These are phyloP conservation scores for Drosophila ezoana DNA, from an alignment of 2,888 invertebrate genomes.

Conservation along the genomic window DNA sequence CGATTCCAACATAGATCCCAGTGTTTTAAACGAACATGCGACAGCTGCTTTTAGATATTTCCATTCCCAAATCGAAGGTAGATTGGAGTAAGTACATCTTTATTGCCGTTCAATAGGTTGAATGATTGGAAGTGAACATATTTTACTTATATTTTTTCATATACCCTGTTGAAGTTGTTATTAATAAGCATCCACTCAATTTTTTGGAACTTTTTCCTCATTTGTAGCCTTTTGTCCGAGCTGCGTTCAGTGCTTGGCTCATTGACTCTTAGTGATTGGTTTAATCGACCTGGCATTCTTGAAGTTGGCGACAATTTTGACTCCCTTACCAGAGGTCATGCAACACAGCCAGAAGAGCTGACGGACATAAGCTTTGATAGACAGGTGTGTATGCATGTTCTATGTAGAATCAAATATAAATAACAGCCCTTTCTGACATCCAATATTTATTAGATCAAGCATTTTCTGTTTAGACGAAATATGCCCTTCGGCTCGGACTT, in stretches of 20 bases:
- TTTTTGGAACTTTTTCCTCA: background rate
- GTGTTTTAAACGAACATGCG: slow-evolving; percentile 88
- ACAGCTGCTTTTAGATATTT: slow-evolving; percentile 89
- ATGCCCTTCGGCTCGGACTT: slow-evolving; percentile 92
- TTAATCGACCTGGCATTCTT: slow-evolving; percentile 86
- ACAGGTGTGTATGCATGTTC: slow-evolving; percentile 67
- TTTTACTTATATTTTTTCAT: background rate
- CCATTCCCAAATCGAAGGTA: slow-evolving; percentile 87
- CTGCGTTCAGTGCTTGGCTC: slow-evolving; percentile 84
- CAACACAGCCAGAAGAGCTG: slow-evolving; percentile 90
- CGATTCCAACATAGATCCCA: slow-evolving; percentile 86
- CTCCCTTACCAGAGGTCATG: slow-evolving; percentile 90
- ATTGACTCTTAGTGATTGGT: slow-evolving; percentile 86
- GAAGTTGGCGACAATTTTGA: slow-evolving; percentile 88
- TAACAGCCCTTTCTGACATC: background rate
- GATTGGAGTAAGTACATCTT: slow-evolving; percentile 84
- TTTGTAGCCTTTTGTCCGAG: slow-evolving; percentile 85
- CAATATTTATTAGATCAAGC: slow-evolving; percentile 86
- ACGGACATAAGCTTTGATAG: slow-evolving; percentile 91
- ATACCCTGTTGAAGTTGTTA: background rate
- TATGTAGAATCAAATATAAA: background rate
- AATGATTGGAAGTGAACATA: background rate
- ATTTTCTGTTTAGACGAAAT: slow-evolving; percentile 89
- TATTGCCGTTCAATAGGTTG: no score
- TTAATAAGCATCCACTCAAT: background rate